A percentile compares a stretch with the other conserved stretches of the same genome.
These are phyloP conservation scores for Decapterus maruadsi DNA, from an alignment of 2,797 vertebrate genomes.

Conservation along the genomic window DNA sequence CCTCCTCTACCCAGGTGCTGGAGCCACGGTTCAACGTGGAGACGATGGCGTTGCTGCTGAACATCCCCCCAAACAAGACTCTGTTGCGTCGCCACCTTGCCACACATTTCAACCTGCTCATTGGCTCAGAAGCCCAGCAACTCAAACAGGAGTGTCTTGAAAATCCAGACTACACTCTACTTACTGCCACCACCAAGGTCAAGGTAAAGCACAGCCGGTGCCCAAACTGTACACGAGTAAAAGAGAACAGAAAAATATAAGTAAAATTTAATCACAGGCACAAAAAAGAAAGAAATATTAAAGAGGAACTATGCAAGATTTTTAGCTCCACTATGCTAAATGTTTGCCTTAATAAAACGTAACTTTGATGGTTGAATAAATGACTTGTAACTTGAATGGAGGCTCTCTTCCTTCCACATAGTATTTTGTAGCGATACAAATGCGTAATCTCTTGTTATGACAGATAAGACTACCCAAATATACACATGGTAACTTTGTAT, in stretches of 20 bases:
- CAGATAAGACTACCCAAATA: too few species aligned
- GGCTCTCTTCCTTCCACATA: too few species aligned
- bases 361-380: too few species aligned
- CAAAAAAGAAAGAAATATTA: neutral
- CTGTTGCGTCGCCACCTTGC: constrained; percentile 94
- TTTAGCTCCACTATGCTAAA: too few species aligned
- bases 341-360: too few species aligned
- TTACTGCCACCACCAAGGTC: constrained; percentile 96
- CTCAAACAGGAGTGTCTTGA: constrained; percentile 95
- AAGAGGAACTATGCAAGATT: too few species aligned
- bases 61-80: constrained; percentile 98
- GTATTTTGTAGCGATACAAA: too few species aligned
- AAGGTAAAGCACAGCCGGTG: constrained; percentile 85
- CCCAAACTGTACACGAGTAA: neutral
- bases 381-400: too few species aligned
- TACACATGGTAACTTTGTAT: too few species aligned
- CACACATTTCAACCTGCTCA: constrained; percentile 96
- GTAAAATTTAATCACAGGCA: neutral
- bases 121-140: constrained; percentile 94
- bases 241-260: neutral
- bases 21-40: constrained; percentile 98
- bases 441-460: too few species aligned
- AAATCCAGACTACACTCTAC: constrained; percentile 91
- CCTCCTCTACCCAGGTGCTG: constrained; percentile 87
- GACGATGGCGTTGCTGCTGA: constrained; percentile 96